Base-by-base conservation (phyloP, 1,140 invertebrate species). In the Platyura marginata region DNA sequence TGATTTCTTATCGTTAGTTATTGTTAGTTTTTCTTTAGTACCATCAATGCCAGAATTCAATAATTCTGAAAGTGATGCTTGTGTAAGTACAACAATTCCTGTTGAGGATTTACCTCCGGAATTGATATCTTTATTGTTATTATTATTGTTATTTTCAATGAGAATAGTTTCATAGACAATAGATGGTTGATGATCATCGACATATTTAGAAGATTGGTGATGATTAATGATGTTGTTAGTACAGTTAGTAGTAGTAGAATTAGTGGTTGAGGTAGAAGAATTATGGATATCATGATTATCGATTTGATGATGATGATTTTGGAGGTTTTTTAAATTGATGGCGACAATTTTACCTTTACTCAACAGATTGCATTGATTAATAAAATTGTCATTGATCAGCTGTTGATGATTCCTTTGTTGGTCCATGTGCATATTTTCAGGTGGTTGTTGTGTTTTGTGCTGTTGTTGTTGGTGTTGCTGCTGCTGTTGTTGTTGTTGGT, bases 381-480 rank as follows among this genome's bases (percentile, higher is more conserved):
- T 6, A 13, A 29, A 29, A 29, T 39, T 40, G 6, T 20, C 20
- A 19, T 35, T 39, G 32, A 41, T 32, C 25, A 42, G 21, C 37
- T 60, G 52, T 44, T 32, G 10, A 15, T 44, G 46, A 35, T 54
- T 60, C 25, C 57, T 52, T 21, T 45, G n/a, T n/a, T n/a, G n/a
- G n/a, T n/a, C n/a, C n/a, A n/a, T n/a, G n/a, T n/a, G n/a, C n/a
- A n/a, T n/a, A n/a, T n/a, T n/a, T n/a, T n/a, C n/a, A n/a, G n/a
- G 51, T 39, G 43, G 43, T 40, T 47, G 37, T 44, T 46, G 46
- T 39, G 48, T 44, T 21, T 46, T 41, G 18, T 40, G n/a, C 16
- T n/a, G 3, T n/a, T 11, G 2, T 13, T 4, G 8, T 13, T 33
- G 44, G 54, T 51, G 39, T 53, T 51, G 13, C 6, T 29, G 25